phyloP scores from a whole-genome alignment of 1,140 invertebrate genomes.

The Drosophila kurseongensis region DNA sequence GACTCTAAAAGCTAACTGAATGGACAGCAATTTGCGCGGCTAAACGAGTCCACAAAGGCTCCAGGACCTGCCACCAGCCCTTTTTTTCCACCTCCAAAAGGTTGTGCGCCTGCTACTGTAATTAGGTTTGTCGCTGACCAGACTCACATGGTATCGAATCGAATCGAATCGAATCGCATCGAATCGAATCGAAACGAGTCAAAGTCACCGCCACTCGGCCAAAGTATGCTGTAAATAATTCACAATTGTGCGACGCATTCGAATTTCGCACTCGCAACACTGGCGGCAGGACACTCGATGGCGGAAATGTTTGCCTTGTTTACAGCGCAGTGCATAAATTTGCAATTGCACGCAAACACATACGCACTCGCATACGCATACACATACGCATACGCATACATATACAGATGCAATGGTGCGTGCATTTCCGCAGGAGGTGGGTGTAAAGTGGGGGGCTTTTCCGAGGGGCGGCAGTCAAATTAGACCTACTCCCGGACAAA shows the following conservation, averaged over 20 bases:
- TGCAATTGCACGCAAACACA: constrained; percentile 71
- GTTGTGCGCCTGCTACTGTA: constrained; percentile 60
- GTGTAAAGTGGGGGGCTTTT: background rate
- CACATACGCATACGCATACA: constrained; percentile 3
- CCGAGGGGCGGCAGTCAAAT: constrained; percentile 23
- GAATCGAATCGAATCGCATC: constrained; percentile 5
- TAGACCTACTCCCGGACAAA: constrained; percentile 49
- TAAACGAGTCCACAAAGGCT: constrained; percentile 74
- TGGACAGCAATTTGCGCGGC: constrained; percentile 77
- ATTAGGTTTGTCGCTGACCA: constrained; percentile 74
- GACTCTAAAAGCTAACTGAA: constrained; percentile 63
- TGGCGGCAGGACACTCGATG: background rate
- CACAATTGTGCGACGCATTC: constrained; percentile 64
- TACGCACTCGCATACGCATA: constrained; percentile 15
- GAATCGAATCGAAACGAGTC: constrained; percentile 24
- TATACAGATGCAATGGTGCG: constrained; percentile 47
- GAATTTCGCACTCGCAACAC: constrained; percentile 42
- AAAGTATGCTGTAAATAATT: constrained; percentile 80
- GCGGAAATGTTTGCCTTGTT: constrained; percentile 79
- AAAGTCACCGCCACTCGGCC: constrained; percentile 38
- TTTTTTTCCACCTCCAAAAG: background rate
- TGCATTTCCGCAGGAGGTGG: constrained; percentile 39
- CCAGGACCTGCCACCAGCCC: background rate
- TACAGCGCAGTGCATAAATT: constrained; percentile 81
- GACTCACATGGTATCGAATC: constrained; percentile 31